Evolutionary conservation across 2,888 invertebrate genomes (phyloP).

Genomic region (Amphipyra berbera): DNA sequence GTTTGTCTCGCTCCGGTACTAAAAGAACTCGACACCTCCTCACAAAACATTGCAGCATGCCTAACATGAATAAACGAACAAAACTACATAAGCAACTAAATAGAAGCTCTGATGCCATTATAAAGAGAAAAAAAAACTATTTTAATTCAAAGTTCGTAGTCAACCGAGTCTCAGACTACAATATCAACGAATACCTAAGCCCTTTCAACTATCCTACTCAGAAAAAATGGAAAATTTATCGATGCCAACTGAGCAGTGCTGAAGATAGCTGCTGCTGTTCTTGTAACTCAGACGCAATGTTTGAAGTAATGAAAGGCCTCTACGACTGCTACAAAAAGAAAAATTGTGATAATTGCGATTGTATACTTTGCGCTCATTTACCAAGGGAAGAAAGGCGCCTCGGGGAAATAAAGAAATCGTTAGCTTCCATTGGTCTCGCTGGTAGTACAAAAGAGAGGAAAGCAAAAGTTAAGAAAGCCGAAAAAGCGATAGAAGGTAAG

Average conservation of each 20-base stretch:
- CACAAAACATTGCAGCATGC: slow-evolving; percentile 36
- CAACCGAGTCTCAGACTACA: slow-evolving; percentile 22
- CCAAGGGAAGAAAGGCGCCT: slow-evolving; percentile 31
- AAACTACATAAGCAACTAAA: slow-evolving; percentile 14
- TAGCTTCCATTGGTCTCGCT: slow-evolving; percentile 20
- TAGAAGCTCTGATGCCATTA: slow-evolving; percentile 24
- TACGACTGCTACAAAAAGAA: slow-evolving; percentile 82
- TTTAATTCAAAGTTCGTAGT: slow-evolving; percentile 31
- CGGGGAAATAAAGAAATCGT: slow-evolving; percentile 29
- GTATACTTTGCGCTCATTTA: slow-evolving; percentile 76
- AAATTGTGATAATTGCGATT: slow-evolving; percentile 77
- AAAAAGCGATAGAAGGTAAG: slow-evolving; percentile 30
- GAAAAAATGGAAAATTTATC: slow-evolving; percentile 49
- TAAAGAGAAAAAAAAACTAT: neutral
- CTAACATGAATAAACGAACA: slow-evolving; percentile 10
- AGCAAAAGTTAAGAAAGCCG: slow-evolving; percentile 23
- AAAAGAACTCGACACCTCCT: slow-evolving; percentile 1
- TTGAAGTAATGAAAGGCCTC: slow-evolving; percentile 82
- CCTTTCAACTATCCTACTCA: slow-evolving; percentile 26
- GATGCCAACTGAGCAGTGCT: slow-evolving; percentile 64
- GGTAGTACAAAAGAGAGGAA: slow-evolving; percentile 19
- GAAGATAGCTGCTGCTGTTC: slow-evolving; percentile 67
- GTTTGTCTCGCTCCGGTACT: slow-evolving; percentile 14
- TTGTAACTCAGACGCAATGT: slow-evolving; percentile 81
- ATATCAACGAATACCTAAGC: slow-evolving; percentile 13